Conservation (phyloP, 1,140 invertebrate genomes). For the Leptopilina clavipes region DNA sequence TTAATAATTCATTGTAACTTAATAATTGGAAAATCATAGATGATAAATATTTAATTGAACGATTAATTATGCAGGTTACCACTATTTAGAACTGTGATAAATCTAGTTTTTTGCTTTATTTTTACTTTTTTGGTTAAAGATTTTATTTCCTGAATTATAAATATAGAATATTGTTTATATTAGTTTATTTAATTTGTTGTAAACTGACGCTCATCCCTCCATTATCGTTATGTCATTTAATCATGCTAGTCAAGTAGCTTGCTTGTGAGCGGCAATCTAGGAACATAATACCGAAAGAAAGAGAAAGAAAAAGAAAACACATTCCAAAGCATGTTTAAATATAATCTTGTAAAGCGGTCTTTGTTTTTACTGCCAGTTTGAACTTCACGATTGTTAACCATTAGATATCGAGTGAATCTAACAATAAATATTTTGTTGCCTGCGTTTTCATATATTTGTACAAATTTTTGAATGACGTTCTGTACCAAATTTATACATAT, state of each 20-base stretch:
- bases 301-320: constrained; percentile 25
- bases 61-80: constrained; percentile 49
- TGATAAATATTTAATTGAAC: constrained; percentile 17
- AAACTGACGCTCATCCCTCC: background rate
- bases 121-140: constrained; percentile 34
- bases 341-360: constrained; percentile 30
- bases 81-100: constrained; percentile 69
- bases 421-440: constrained; percentile 12
- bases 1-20: too few species aligned
- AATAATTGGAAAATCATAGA: constrained; percentile 6
- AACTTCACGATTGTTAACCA: constrained; percentile 1
- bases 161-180: constrained; percentile 44
- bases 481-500: constrained; percentile 13
- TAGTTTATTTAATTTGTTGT: constrained; percentile 28
- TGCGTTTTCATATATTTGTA: constrained; percentile 28
- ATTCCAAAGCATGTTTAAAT: constrained; percentile 48
- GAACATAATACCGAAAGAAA: constrained; percentile 31
- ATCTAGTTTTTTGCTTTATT: constrained; percentile 47
- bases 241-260: constrained; percentile 43
- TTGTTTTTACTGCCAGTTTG: background rate
- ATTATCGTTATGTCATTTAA: constrained; percentile 35
- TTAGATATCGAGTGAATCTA: background rate
- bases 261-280: constrained; percentile 44
- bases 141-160: constrained; percentile 39
- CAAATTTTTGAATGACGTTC: constrained; percentile 10